Evolutionary conservation across 2,113 vertebrate genomes (phyloP).

Genomic region (Percina caprodes): DNA sequence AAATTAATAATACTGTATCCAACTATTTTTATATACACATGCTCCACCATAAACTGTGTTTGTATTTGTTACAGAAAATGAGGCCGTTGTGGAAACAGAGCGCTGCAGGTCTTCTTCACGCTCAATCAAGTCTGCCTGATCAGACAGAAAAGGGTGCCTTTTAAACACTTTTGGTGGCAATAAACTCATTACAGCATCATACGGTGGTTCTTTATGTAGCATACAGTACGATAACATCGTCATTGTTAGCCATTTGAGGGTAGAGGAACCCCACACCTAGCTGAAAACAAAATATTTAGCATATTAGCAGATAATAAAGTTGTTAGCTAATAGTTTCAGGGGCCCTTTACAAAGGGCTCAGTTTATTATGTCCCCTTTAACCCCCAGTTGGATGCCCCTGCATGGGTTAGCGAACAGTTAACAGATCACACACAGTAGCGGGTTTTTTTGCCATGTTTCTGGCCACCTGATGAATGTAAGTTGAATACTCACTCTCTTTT

Average conservation of each 20-base stretch:
- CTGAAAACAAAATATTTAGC: not conserved
- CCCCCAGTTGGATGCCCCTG: too few relatives aligned
- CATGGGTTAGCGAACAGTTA: not conserved
- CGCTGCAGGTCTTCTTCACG: not conserved
- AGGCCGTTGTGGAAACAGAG: not conserved
- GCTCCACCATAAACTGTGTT: not conserved
- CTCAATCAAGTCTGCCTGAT: not conserved
- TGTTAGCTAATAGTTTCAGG: not conserved
- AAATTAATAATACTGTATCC: not conserved
- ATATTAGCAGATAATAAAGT: not conserved
- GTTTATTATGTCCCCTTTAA: too few relatives aligned
- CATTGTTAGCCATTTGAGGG: not conserved
- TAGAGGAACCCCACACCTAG: not conserved
- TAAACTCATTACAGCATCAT: not conserved
- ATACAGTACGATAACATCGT: not conserved
- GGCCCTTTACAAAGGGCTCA: too few relatives aligned
- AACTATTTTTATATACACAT: not conserved
- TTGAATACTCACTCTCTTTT: not conserved
- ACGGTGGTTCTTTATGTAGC: not conserved
- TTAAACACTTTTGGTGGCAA: not conserved
- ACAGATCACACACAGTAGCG: not conserved
- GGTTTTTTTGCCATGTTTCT: not conserved
- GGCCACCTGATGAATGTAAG: not conserved
- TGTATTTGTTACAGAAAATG: not conserved
- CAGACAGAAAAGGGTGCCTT: not conserved